Base-by-base conservation (phyloP, 2,888 invertebrate genomes). In the Deilephila porcellus region DNA sequence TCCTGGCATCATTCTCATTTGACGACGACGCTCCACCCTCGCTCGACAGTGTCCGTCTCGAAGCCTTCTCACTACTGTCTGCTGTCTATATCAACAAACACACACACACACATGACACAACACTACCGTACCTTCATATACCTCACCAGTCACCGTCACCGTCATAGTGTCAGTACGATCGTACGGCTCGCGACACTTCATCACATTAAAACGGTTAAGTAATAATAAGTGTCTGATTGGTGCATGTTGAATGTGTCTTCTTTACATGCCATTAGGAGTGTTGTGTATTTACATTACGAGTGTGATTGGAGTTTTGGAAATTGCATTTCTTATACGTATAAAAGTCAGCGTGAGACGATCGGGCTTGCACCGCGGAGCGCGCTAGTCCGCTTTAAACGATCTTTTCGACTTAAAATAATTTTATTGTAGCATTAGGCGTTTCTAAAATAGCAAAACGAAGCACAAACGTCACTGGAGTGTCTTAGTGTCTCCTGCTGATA, bases 291-390 rank as follows among this genome's bases (percentile, higher is more conserved):
- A 89, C 90, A 88, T 88, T 80, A 85, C 88, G 84, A 82, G 93
- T 91, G 87, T 92, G 93, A 82, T 85, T 91, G 92, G 82, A 86
- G 85, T 91, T 91, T 91, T 92, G 89, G 89, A 88, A 89, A 91
- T 89, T 90, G 91, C 91, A 93, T 93, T 93, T 94, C 91, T 93
- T 92, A 91, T 92, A 93, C 89, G 89, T 92, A 90, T 88, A 84
- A 87, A 82, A 82, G 86, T 84, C 84, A 85, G 85, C 84, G 89
- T 83, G 87, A 85, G 82, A 88, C 90, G 91, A 91, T 90, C 86
- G 85, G 80, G 91, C 91, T 90, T 87, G 93, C 93, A 93, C 94
- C 93, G 90, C 91, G 93, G 93, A 85, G 88, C 91, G 89, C 88
- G 92, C 90, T 92, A 91, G 92, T 86, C 84, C 85, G 90, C 91